phyloP scores from a whole-genome alignment of 2,888 invertebrate species.

The Oscheius sp. region DNA sequence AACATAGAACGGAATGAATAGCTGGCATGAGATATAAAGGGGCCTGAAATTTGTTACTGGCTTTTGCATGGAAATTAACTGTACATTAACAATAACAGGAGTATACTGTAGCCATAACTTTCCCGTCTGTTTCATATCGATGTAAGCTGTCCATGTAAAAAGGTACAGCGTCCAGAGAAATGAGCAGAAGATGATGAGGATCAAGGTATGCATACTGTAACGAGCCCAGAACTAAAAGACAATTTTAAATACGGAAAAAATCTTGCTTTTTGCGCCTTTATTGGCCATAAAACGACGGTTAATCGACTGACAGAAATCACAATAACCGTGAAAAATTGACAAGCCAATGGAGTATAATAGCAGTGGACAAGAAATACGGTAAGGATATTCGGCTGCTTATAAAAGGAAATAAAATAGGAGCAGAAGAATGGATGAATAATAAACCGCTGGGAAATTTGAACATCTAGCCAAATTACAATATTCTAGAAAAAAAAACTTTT shows the following conservation, averaged over 20 bases:
- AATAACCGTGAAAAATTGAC: not conserved
- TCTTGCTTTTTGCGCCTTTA: not conserved
- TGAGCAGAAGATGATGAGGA: not conserved
- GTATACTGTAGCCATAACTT: too few species aligned
- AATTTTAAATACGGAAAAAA: not conserved
- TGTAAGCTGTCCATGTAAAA: not conserved
- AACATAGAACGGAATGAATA: not conserved
- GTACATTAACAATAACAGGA: too few species aligned
- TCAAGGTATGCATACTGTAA: not conserved
- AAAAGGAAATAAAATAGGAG: not conserved
- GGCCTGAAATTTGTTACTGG: not conserved
- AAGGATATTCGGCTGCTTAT: not conserved
- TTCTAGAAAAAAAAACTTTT: constrained; percentile 4
- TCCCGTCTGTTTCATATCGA: not conserved
- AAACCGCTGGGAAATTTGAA: not conserved
- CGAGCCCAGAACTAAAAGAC: constrained; percentile 6
- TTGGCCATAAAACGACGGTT: not conserved
- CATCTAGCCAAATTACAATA: constrained; percentile 3
- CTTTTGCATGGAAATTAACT: too few species aligned
- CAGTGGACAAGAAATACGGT: not conserved
- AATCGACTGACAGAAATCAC: not conserved
- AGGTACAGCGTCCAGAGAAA: constrained; percentile 1
- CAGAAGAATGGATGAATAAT: not conserved
- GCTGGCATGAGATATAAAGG: not conserved
- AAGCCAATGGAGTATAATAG: constrained; percentile 2